Percentiles rank a stretch among this genome's conserved stretches.
phyloP scores from a whole-genome alignment of 2,888 invertebrate genomes.

The Drosophila maculinotata region DNA sequence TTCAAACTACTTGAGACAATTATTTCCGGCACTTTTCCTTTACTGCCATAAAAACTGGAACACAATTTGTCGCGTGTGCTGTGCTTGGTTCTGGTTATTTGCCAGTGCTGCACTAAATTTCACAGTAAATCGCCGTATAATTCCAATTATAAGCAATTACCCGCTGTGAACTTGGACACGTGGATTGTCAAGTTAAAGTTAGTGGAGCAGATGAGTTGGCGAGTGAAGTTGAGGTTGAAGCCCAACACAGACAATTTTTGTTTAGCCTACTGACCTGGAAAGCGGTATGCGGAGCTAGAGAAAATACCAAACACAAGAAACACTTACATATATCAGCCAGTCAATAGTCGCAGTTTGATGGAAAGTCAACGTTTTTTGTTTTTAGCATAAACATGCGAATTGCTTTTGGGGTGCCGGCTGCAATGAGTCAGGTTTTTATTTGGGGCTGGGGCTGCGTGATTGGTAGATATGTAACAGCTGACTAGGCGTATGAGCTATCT shows the following conservation, averaged over 20 bases:
- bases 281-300: slow-evolving; percentile 19
- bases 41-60: slow-evolving; percentile 53
- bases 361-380: slow-evolving; percentile 37
- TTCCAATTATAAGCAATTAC: slow-evolving; percentile 76
- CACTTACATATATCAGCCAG: slow-evolving; percentile 11
- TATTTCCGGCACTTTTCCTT: slow-evolving; percentile 79
- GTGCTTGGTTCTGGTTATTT: slow-evolving; percentile 48
- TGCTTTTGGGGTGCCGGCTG: slow-evolving; percentile 17
- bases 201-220: slow-evolving; percentile 21
- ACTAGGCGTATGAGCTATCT: slow-evolving; percentile 57
- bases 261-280: slow-evolving; percentile 50
- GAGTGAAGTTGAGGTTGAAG: not conserved
- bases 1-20: slow-evolving; percentile 78
- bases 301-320: slow-evolving; percentile 19
- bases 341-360: slow-evolving; percentile 8
- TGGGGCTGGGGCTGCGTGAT: no score
- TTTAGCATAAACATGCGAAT: slow-evolving; percentile 72
- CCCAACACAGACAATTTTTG: slow-evolving; percentile 3
- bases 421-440: slow-evolving; percentile 37
- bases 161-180: slow-evolving; percentile 56
- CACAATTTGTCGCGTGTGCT: slow-evolving; percentile 38
- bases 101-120: slow-evolving; percentile 60
- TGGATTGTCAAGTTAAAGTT: slow-evolving; percentile 55
- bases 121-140: slow-evolving; percentile 71
- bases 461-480: slow-evolving; percentile 45